Base-by-base conservation (phyloP, 2,113 vertebrate species). In the Peromyscus leucopus region DNA sequence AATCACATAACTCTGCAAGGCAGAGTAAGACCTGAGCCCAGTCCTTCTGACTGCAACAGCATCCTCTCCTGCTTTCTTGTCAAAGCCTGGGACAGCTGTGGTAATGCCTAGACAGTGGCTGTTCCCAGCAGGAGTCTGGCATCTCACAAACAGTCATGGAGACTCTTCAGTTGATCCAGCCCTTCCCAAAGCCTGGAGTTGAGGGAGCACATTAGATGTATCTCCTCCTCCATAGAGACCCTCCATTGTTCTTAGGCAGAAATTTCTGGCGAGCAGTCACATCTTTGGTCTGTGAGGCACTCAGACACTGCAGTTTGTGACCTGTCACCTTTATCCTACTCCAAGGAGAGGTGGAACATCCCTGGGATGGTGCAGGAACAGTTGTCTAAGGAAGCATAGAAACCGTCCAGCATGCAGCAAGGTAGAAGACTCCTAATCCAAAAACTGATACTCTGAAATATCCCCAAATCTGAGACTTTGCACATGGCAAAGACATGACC, bases 131-230 rank as follows among this genome's bases (percentile, higher is more conserved):
- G 46, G 9, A 59, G 33, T 69, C 24, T 61, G 4, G 21, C 2
- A 0, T 11, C 61, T 31, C 71, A 28, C 28, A 24, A n/a, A 6
- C 36, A 4, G 48, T 1, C 0, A 26, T 46, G 1, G 5, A 42
- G 22, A 33, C 0, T 0, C 5, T 4, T 4, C 1, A 6, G 4
- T 6, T 39, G 17, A n/a, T 42, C 13, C 7, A 3, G 0, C 0
- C 33, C 10, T 12, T 72, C 55, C 1, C 12, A 1, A 16, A 22
- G 31, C 12, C 22, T 5, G 0, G 7, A 11, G 3, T 1, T 33
- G 11, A 36, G 21, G 0, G 6, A 63, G 1, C 2, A 7, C 0
- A 0, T 10, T 46, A 15, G 3, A 4, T 10, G 33, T 12, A 0
- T 6, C 57, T 15, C 10, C 19, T 46, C 19, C 57, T 63, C 31